These are phyloP conservation scores for Ips typographus DNA, from an alignment of 1,140 invertebrate species.

Conservation along the genomic window DNA sequence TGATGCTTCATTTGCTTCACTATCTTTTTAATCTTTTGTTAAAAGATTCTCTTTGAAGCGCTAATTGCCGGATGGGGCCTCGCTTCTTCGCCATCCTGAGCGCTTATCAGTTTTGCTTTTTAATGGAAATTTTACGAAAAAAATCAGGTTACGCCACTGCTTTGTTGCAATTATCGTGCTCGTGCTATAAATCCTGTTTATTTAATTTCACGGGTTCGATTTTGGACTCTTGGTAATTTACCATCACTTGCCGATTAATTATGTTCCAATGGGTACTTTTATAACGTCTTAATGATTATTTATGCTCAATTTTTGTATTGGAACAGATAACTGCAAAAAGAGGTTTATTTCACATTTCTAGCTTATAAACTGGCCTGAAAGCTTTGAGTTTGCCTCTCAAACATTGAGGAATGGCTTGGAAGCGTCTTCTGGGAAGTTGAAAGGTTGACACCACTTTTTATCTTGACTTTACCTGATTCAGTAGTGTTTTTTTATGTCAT, in stretches of 20 bases:
- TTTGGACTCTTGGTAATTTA: constrained; percentile 9
- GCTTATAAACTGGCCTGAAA: not conserved
- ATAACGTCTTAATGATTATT: constrained; percentile 24
- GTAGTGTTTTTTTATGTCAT: no score
- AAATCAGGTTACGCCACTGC: not conserved
- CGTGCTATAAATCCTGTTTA: not conserved
- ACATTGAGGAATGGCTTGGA: not conserved
- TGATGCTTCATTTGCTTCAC: constrained; percentile 1
- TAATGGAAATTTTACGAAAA: not conserved
- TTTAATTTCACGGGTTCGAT: not conserved
- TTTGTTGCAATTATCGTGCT: not conserved
- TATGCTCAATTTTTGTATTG: constrained; percentile 17
- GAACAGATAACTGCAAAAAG: not conserved
- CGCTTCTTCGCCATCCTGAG: no score
- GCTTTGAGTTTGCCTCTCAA: not conserved
- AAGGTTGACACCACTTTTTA: not conserved
- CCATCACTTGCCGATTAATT: constrained; percentile 19
- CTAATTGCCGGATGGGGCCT: not conserved
- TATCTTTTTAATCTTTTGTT: constrained; percentile 2
- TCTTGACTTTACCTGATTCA: no score
- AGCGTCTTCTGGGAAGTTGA: not conserved
- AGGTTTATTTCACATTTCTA: constrained; percentile 7
- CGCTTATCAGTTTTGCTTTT: not conserved
- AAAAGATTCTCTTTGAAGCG: constrained; percentile 5
- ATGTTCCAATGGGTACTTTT: constrained; percentile 3